Evolutionary conservation across 2,888 invertebrate species (phyloP), one percentile per base, ranked within the genome.

Genomic region (Volucella inanis): DNA sequence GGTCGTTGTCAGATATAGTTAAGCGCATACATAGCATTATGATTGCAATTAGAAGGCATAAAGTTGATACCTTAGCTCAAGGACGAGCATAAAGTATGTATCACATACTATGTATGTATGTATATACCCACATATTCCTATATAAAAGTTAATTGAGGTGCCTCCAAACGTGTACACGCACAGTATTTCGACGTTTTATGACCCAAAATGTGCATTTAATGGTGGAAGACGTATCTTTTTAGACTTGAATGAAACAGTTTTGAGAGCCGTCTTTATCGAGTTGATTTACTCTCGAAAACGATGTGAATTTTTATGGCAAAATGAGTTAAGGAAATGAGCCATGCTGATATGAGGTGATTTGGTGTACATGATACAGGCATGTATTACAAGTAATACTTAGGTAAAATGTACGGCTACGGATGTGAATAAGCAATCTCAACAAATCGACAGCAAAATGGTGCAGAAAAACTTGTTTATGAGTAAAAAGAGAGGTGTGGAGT

Each of bases 191-290:
- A 15, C n/a, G 4, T 70, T 70, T 81, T 75, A 81, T 75, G 47
- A 57, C 31, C 70, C 65, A 62, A 59, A 81, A 81, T 81, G 75
- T 70, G 64, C 18, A 47, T 65, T 81, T 81, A 70, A 75, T 59
- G 75, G 47, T 67, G 45, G 43, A 61, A 64, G 45, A 65, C 65
- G 50, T 65, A 65, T 52, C 49, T 55, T 67, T 67, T 55, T 68
- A 70, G 62, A 45, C 54, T 45, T 18, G 61, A 77, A 77, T 55
- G 39, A 61, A 70, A 70, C 64, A 47, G 55, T 49, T 54, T 3
- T 11, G 45, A 39, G 14, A 14, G 1, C 11, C 22, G n/a, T 61
- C 67, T 61, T 22, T 68, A 76, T 68, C 59, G 8, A 38, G 18
- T 22, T 22, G 43, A 67, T 54, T 18, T 45, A 38, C 31, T 59